Evolutionary conservation across 2,797 vertebrate species (phyloP).

Genomic region (Sphenodon punctatus): DNA sequence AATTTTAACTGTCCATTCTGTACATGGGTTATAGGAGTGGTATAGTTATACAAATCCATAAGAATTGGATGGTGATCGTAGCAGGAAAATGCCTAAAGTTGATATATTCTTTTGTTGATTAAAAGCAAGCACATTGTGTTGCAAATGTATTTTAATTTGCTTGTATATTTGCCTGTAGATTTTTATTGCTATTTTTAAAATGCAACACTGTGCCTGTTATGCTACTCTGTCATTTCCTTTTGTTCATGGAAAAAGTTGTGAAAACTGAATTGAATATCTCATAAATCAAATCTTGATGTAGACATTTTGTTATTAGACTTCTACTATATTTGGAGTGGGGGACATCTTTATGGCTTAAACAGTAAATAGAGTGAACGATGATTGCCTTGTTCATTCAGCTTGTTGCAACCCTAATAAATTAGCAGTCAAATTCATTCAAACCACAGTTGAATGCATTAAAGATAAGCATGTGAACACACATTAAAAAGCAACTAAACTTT

Average conservation of each 20-base stretch:
- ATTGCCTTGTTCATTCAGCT: not conserved
- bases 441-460: not conserved
- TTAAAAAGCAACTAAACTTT: not conserved
- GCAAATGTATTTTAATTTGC: too few relatives aligned
- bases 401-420: not conserved
- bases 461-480: not conserved
- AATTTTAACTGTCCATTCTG: too few relatives aligned
- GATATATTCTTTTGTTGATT: too few relatives aligned
- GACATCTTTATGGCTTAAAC: not conserved
- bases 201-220: not conserved
- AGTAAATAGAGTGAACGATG: not conserved
- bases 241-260: not conserved
- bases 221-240: not conserved
- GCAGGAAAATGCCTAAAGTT: not conserved
- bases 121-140: too few relatives aligned
- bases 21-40: too few relatives aligned
- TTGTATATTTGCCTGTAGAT: not conserved
- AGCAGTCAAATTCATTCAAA: not conserved
- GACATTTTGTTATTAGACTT: not conserved
- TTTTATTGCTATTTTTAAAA: slow-evolving; percentile 10
- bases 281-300: not conserved
- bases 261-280: not conserved
- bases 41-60: not conserved
- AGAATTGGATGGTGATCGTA: not conserved
- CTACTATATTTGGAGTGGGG: not conserved